A percentile compares a stretch with the other conserved stretches of the same genome.
Conservation (phyloP, 1,140 invertebrate genomes). For the Pseudomyrmex dendroicus region DNA sequence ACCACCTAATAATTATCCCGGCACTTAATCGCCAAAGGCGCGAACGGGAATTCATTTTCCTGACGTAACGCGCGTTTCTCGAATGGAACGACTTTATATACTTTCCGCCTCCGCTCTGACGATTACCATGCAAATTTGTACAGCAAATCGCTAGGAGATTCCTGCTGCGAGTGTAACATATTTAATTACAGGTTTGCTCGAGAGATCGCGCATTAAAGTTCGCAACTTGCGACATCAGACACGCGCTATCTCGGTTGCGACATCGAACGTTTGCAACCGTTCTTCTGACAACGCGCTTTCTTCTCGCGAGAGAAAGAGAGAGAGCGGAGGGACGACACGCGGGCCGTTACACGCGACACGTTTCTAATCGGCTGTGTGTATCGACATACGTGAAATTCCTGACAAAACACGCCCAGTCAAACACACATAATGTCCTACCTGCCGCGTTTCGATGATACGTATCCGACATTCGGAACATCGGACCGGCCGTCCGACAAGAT, state of each 20-base stretch:
- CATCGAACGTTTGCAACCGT: background rate
- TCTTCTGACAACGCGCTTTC: background rate
- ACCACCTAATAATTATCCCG: conserved; percentile 64
- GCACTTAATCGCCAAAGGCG: conserved; percentile 68
- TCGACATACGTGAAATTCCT: conserved; percentile 44
- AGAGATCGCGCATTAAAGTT: conserved; percentile 9
- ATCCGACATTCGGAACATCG: conserved; percentile 48
- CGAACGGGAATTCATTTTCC: conserved; percentile 73
- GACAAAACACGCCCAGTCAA: conserved; percentile 42
- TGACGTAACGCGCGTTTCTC: conserved; percentile 31
- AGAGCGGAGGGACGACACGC: background rate
- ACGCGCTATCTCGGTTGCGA: background rate
- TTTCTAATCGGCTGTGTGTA: conserved; percentile 18
- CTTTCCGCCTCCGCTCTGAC: conserved; percentile 19
- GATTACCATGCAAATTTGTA: conserved; percentile 9
- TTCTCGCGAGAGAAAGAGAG: background rate
- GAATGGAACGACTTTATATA: conserved; percentile 38
- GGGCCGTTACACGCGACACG: background rate
- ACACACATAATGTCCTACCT: conserved; percentile 20
- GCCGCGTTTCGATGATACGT: conserved; percentile 22
- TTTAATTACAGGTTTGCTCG: conserved; percentile 41
- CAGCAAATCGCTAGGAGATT: conserved; percentile 27
- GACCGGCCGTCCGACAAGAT: conserved; percentile 57
- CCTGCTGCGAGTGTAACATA: conserved; percentile 19
- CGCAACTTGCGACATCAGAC: conserved; percentile 7